Conservation (phyloP, 2,797 vertebrate species). For the Tachyglossus aculeatus region DNA sequence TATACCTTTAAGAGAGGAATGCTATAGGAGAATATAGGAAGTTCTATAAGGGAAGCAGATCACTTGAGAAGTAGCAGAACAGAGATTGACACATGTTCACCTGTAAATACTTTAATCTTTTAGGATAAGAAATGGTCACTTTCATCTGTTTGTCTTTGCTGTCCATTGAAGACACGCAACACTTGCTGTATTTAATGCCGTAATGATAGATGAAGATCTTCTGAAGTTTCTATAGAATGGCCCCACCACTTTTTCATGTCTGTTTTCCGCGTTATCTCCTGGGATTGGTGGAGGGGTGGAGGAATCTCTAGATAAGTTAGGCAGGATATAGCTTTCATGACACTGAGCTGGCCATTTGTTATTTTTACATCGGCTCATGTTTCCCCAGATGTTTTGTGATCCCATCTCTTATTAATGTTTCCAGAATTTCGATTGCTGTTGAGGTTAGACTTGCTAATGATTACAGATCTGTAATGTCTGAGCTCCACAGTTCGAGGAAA, state of each 20-base stretch:
- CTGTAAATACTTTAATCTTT: no score
- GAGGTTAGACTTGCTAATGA: slow-evolving; percentile 52
- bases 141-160: no score
- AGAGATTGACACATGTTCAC: no score
- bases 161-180: no score
- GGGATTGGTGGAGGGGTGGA: no score
- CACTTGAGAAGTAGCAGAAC: no score
- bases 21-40: no score
- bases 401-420: slow-evolving; percentile 57
- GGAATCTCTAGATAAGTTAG: slow-evolving; percentile 50
- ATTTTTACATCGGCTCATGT: slow-evolving; percentile 56
- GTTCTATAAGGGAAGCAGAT: no score
- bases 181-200: slow-evolving; percentile 14
- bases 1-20: no score
- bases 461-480: slow-evolving; percentile 33
- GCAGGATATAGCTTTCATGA: slow-evolving; percentile 52
- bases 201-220: slow-evolving; percentile 56
- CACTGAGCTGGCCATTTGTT: slow-evolving; percentile 55
- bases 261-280: slow-evolving; percentile 57
- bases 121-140: no score
- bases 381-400: slow-evolving; percentile 65
- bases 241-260: slow-evolving; percentile 48
- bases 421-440: slow-evolving; percentile 52
- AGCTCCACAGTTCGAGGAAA: slow-evolving; percentile 17
- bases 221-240: slow-evolving; percentile 51